Base-by-base conservation (phyloP, 2,888 invertebrate genomes). In the Diogma glabrata region DNA sequence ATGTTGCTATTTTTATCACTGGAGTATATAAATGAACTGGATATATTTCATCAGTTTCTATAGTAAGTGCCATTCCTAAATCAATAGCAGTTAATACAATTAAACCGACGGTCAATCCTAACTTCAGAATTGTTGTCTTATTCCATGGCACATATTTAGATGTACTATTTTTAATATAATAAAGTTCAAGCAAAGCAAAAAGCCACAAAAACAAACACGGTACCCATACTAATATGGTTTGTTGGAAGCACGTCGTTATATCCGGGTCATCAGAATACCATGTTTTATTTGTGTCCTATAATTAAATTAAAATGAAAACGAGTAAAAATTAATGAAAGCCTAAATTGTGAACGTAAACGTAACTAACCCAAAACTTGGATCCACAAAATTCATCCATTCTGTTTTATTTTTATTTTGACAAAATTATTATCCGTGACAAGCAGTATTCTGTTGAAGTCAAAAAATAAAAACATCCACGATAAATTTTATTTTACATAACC, bases 211-310 rank as follows among this genome's bases (percentile, higher is more conserved):
- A 89, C 49, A 77, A 74, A 67, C 91, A 90, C 1, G 96, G 95
- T 28, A 79, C 71, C 94, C 95, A 97, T 48, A 91, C 75, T 23
- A 96, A 70, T 1, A 87, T 82, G 1, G 95, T 94, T 67, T 86
- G 84, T 71, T 94, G 86, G 69, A 96, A 94, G 70, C 96, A 97
- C 64, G 77, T 77, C 55, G 95, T 89, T 58, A 96, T 76, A 64
- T 89, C 84, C 30, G 93, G 96, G 67, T 82, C 76, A 7, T 78
- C 73, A 16, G 93, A 85, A 63, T 84, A 66, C 92, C 92, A 92
- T 52, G 89, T 81, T 60, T 81, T 63, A 57, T 79, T 76, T 57
- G 70, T 64, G 72, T 92, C 82, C 95, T 95, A 73, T 57, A 77
- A 76, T 59, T 58, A 60, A 60, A 57, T n/a, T n/a, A 20, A 40